These are phyloP conservation scores for Nebria ingens DNA, from an alignment of 1,140 invertebrate genomes.

Conservation along the genomic window DNA sequence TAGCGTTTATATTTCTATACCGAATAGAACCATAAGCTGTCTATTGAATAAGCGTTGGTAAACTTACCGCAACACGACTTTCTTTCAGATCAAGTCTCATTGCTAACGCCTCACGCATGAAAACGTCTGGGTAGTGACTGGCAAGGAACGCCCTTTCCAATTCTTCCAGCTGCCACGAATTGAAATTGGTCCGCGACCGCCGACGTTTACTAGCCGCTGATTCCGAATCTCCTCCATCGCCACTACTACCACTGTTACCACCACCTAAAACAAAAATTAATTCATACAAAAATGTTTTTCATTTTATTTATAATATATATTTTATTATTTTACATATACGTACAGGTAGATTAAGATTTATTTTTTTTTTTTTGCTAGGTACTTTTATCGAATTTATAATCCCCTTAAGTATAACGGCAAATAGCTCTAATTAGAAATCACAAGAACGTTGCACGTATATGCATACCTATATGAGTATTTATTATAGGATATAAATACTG, in stretches of 20 bases:
- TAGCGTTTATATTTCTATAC: no score
- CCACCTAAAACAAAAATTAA: constrained; percentile 23
- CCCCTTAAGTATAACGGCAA: no score
- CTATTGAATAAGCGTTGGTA: no score
- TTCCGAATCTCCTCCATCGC: constrained; percentile 48
- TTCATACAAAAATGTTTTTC: background rate
- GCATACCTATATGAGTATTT: no score
- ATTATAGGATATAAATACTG: no score
- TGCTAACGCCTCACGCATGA: constrained; percentile 94
- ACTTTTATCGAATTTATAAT: no score
- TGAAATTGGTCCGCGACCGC: constrained; percentile 95
- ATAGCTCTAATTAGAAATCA: no score
- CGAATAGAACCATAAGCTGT: no score
- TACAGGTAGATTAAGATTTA: no score
- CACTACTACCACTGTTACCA: constrained; percentile 35
- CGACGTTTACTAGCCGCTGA: constrained; percentile 66
- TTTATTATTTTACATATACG: no score
- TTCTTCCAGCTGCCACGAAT: constrained; percentile 97
- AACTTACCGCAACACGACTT: constrained; percentile 93
- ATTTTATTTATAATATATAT: background rate
- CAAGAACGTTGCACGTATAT: no score
- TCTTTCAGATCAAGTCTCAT: constrained; percentile 94
- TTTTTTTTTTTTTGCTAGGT: no score
- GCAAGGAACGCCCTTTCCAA: constrained; percentile 92
- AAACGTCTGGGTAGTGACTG: constrained; percentile 97